Conservation (phyloP, 2,113 vertebrate genomes). For the Rhinolophus sinicus region DNA sequence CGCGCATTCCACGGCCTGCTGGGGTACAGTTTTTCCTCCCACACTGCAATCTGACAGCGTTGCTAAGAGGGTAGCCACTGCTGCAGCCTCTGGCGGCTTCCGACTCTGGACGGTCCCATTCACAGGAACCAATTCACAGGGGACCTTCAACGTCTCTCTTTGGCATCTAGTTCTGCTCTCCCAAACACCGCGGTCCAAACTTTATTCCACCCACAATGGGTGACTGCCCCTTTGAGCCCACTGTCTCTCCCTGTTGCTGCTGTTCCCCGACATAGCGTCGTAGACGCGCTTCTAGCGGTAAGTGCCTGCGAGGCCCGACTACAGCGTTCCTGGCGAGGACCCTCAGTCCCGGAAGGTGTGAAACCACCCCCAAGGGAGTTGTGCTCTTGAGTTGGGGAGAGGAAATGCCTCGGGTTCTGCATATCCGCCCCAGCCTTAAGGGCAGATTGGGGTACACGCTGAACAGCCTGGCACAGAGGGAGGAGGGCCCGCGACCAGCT, state of each 20-base stretch:
- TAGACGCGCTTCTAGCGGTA: accelerated
- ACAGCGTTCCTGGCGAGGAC: not conserved
- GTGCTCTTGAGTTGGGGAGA: not conserved
- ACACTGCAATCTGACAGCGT: not conserved
- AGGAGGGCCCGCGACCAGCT: not conserved
- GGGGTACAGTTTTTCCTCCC: not conserved
- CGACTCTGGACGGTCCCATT: not conserved
- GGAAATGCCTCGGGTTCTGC: not conserved
- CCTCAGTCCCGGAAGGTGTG: not conserved
- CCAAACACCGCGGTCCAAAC: not conserved
- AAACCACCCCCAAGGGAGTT: not conserved
- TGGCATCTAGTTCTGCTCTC: not conserved
- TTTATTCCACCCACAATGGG: not conserved
- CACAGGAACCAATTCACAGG: not conserved
- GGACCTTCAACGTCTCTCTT: not conserved
- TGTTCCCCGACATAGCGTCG: accelerated
- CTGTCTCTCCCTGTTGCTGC: not conserved
- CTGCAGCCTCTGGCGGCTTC: not conserved
- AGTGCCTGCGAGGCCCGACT: accelerated
- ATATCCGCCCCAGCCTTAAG: no score
- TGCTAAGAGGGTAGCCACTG: not conserved
- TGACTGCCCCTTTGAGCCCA: not conserved
- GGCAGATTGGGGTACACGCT: not conserved
- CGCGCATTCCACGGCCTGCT: not conserved
- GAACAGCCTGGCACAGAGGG: not conserved